Percentiles rank a stretch among this genome's conserved stretches.
These are phyloP conservation scores for Coptodon rendalli DNA, from an alignment of 2,113 vertebrate species.

Conservation along the genomic window DNA sequence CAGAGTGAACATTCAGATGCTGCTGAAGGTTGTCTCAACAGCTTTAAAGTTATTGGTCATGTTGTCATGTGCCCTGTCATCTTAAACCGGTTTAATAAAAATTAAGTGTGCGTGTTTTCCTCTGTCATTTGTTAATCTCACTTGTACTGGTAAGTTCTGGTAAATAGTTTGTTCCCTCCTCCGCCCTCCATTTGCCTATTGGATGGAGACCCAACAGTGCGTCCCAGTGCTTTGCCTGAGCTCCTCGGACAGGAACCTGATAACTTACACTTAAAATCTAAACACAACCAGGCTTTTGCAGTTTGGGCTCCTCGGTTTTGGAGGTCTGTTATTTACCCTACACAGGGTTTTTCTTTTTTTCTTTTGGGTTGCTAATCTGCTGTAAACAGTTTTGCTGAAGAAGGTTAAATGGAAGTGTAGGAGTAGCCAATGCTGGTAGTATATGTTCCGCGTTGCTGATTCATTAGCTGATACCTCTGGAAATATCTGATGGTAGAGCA, in stretches of 20 bases:
- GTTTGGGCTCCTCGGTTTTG: neutral
- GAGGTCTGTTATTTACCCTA: neutral
- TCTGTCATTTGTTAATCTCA: neutral
- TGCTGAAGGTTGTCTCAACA: neutral
- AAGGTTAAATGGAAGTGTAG: neutral
- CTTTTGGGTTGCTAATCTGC: neutral
- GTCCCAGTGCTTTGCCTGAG: neutral
- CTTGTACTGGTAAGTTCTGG: neutral
- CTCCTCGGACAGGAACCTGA: neutral
- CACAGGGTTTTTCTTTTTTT: rapidly evolving
- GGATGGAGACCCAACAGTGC: neutral
- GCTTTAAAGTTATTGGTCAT: neutral
- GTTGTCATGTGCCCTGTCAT: neutral
- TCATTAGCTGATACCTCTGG: neutral
- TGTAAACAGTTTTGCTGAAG: neutral
- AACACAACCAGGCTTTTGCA: neutral
- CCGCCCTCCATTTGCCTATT: neutral
- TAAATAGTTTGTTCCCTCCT: neutral
- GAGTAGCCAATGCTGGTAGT: neutral
- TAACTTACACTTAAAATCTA: neutral
- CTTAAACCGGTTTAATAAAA: neutral
- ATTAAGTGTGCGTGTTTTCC: neutral
- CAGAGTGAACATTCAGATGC: neutral
- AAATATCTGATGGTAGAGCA: neutral
- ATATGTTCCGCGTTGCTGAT: neutral